Conservation (phyloP, 2,113 vertebrate species). For the Columba livia region DNA sequence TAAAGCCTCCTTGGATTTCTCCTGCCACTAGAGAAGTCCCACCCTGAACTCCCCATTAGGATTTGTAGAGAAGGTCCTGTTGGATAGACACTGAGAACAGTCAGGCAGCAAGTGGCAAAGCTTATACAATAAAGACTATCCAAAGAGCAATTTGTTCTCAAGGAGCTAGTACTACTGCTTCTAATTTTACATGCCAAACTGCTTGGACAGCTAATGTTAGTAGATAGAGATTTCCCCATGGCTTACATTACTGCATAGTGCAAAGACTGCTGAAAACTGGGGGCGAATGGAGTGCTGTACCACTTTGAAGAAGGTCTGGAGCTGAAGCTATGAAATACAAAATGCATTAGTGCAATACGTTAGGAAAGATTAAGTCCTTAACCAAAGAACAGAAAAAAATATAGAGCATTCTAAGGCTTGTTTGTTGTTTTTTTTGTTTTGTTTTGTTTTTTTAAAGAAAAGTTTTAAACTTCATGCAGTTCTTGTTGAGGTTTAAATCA, state of each 20-base stretch:
- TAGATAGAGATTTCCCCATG: not conserved
- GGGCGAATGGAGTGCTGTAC: not conserved
- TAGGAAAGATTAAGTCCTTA: slow-evolving; percentile 14
- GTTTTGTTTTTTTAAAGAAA: not conserved
- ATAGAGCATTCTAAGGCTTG: not conserved
- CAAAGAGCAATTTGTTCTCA: not conserved
- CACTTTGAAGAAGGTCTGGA: not conserved
- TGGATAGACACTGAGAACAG: not conserved
- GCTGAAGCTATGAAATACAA: slow-evolving; percentile 34
- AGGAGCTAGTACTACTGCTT: not conserved
- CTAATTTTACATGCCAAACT: not conserved
- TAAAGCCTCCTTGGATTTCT: not conserved
- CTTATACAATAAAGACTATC: not conserved
- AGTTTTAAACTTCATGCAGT: slow-evolving; percentile 21
- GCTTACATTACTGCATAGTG: slow-evolving; percentile 7
- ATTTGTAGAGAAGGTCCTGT: not conserved
- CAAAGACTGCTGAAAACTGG: not conserved
- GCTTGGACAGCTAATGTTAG: not conserved
- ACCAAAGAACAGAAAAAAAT: slow-evolving; percentile 45
- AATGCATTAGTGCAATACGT: slow-evolving; percentile 55
- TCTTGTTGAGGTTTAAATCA: slow-evolving; percentile 68
- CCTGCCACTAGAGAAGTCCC: not conserved
- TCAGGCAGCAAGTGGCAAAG: not conserved
- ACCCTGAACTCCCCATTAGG: not conserved
- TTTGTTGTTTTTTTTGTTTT: no score